A percentile compares a stretch with the other conserved stretches of the same genome.
Conservation (phyloP, 1,140 invertebrate genomes). For the Adelges cooleyi region DNA sequence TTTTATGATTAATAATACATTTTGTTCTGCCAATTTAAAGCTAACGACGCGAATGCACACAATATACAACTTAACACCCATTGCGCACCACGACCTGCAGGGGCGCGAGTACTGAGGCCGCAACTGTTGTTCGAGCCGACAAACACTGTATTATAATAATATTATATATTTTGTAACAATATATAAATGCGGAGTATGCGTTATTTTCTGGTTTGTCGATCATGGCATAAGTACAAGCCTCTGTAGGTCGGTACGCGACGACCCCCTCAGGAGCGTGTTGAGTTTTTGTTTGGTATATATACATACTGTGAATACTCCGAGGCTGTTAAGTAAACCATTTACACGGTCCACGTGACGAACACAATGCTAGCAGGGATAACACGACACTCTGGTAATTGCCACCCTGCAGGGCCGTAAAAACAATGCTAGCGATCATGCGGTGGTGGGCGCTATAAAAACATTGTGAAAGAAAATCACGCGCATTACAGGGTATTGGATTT, state of each 20-base stretch:
- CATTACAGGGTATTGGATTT: not conserved
- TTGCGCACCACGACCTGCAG: too few species aligned
- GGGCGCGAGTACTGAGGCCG: too few species aligned
- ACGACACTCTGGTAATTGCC: slow-evolving; percentile 18
- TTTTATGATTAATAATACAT: too few species aligned
- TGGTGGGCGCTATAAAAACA: not conserved
- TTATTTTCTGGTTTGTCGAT: slow-evolving; percentile 12
- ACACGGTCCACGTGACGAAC: slow-evolving; percentile 4
- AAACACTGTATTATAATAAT: too few species aligned
- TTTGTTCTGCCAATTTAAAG: too few species aligned
- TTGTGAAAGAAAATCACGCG: not conserved
- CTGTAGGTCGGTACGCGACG: not conserved
- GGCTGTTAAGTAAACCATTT: slow-evolving; percentile 17
- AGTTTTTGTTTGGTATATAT: slow-evolving; percentile 20
- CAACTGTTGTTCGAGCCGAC: too few species aligned
- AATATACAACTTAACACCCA: too few species aligned
- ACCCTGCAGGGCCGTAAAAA: slow-evolving; percentile 17
- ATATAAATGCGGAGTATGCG: not conserved
- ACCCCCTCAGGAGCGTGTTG: not conserved
- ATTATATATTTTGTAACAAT: not conserved
- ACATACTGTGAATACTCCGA: not conserved
- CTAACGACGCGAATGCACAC: too few species aligned
- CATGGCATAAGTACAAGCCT: not conserved
- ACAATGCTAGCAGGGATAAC: not conserved
- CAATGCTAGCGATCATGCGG: not conserved